phyloP scores from a whole-genome alignment of 1,140 invertebrate genomes.

The Scaptomyza montana region DNA sequence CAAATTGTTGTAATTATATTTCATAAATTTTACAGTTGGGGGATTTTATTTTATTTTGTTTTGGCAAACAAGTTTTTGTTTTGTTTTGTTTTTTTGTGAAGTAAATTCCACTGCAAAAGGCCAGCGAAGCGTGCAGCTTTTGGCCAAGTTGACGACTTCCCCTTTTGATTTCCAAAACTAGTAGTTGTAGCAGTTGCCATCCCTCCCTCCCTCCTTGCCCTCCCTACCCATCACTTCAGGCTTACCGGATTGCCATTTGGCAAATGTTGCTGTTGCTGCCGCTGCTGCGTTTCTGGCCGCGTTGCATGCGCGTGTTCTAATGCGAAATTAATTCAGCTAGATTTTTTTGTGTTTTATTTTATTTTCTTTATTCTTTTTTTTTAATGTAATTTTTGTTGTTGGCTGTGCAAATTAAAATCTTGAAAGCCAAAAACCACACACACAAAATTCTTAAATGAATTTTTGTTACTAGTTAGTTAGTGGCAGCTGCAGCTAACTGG shows the following conservation, averaged over 20 bases:
- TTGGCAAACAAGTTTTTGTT: slow-evolving; percentile 47
- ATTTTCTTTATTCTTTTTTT: slow-evolving; percentile 32
- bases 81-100: slow-evolving; percentile 8
- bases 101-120: slow-evolving; percentile 25
- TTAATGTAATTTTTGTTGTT: slow-evolving; percentile 37
- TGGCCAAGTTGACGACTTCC: slow-evolving; percentile 32
- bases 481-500: slow-evolving; percentile 71
- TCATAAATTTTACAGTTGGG: slow-evolving; percentile 10
- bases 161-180: slow-evolving; percentile 23
- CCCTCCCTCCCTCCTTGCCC: slow-evolving; percentile 2
- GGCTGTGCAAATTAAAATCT: slow-evolving; percentile 24
- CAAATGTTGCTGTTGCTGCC: slow-evolving; percentile 10
- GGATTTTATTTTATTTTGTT: slow-evolving; percentile 17
- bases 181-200: slow-evolving; percentile 13
- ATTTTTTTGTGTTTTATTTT: slow-evolving; percentile 44
- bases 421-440: slow-evolving; percentile 47
- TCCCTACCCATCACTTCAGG: not conserved
- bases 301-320: slow-evolving; percentile 80
- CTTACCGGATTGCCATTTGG: slow-evolving; percentile 58
- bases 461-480: slow-evolving; percentile 74
- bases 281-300: slow-evolving; percentile 69
- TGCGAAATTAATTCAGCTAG: slow-evolving; percentile 77
- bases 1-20: slow-evolving; percentile 24
- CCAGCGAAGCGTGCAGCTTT: slow-evolving; percentile 41
- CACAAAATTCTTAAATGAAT: slow-evolving; percentile 61